Conservation (phyloP, 1,140 invertebrate genomes). For the Hylyphantes graminicola region DNA sequence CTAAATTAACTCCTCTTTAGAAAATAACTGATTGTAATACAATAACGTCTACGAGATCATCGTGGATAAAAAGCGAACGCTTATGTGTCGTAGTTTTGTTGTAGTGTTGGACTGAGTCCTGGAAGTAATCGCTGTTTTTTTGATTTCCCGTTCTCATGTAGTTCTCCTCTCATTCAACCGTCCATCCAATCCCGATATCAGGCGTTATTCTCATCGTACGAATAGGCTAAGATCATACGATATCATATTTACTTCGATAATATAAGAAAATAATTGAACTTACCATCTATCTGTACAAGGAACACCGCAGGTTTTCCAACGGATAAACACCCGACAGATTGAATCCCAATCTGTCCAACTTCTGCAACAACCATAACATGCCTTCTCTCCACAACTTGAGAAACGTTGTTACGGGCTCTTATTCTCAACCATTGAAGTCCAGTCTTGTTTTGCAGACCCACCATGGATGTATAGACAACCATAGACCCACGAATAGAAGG, state of each 20-base stretch:
- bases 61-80: no score
- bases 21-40: no score
- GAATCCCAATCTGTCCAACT: not conserved
- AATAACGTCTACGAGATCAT: no score
- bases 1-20: no score
- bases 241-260: not conserved
- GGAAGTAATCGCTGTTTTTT: no score
- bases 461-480: not conserved
- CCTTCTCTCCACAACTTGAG: not conserved
- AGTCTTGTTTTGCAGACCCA: not conserved
- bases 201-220: no score
- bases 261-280: not conserved
- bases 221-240: no score
- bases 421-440: not conserved
- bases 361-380: not conserved
- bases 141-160: no score
- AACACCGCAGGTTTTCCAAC: slow-evolving; percentile 1
- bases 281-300: slow-evolving; percentile 16
- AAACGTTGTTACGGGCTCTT: slow-evolving; percentile 34
- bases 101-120: no score
- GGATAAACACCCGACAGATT: not conserved
- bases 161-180: no score
- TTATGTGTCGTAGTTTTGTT: no score
- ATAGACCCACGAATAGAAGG: not conserved
- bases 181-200: no score